phyloP scores from a whole-genome alignment of 2,113 vertebrate species.

The Ahaetulla prasina region DNA sequence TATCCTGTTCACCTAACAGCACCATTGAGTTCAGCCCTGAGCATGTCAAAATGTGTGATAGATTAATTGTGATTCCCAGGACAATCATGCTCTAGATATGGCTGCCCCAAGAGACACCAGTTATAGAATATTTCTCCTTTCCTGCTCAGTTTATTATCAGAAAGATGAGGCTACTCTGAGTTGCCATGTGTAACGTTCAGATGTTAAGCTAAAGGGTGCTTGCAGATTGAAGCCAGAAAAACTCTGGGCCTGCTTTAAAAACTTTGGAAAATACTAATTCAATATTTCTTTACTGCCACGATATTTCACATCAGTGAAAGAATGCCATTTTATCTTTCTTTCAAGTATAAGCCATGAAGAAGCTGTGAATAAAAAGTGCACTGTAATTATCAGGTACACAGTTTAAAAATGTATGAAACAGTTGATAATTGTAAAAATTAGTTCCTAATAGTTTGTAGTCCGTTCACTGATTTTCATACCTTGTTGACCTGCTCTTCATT shows the following conservation, averaged over 20 bases:
- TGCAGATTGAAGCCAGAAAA: neutral
- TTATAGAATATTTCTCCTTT: neutral
- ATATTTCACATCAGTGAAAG: neutral
- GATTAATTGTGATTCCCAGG: neutral
- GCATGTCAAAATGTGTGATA: neutral
- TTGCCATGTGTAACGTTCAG: neutral
- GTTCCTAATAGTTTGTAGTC: neutral
- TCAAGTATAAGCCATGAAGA: neutral
- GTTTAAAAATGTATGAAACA: neutral
- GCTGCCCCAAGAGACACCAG: neutral
- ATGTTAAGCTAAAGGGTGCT: neutral
- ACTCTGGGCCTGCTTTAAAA: neutral
- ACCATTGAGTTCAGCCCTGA: neutral
- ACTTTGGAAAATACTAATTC: neutral
- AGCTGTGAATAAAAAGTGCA: neutral
- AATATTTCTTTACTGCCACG: neutral
- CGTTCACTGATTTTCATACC: neutral
- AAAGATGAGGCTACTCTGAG: neutral
- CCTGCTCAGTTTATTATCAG: neutral
- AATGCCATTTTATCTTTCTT: neutral
- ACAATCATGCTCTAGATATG: neutral
- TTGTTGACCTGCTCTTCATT: neutral
- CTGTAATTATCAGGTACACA: neutral
- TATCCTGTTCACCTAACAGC: neutral
- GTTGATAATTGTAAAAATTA: neutral